phyloP scores from a whole-genome alignment of 1,140 invertebrate species.

The Palaemon carinicauda region DNA sequence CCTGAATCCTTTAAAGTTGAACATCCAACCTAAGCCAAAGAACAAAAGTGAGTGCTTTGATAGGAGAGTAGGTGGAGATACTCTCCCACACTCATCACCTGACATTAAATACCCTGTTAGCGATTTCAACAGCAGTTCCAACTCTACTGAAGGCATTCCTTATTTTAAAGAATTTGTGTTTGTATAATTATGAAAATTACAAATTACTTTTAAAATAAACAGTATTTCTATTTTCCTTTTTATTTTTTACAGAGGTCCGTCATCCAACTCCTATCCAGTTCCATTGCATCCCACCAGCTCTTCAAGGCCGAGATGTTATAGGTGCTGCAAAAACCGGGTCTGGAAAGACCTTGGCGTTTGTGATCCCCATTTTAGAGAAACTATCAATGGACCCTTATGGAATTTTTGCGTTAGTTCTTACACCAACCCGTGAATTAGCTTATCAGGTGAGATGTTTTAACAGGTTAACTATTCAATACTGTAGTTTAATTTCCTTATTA shows the following conservation, averaged over 20 bases:
- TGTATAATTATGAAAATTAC: background rate
- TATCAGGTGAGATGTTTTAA: conserved; percentile 65
- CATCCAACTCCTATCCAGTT: conserved; percentile 86
- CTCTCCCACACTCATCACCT: too few species aligned
- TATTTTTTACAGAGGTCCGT: conserved; percentile 72
- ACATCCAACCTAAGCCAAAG: too few species aligned
- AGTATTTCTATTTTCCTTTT: background rate
- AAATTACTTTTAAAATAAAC: background rate
- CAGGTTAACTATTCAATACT: background rate
- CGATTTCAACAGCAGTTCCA: too few species aligned
- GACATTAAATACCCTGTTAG: too few species aligned
- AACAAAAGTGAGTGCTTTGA: too few species aligned
- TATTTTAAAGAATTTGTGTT: too few species aligned
- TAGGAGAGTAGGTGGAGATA: too few species aligned
- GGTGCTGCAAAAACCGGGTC: conserved; percentile 97
- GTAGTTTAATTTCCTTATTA: background rate
- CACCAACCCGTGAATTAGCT: conserved; percentile 95
- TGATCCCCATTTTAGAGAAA: conserved; percentile 91
- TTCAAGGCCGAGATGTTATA: conserved; percentile 87
- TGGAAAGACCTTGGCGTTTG: conserved; percentile 97
- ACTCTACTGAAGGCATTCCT: too few species aligned
- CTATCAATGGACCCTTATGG: conserved; percentile 92
- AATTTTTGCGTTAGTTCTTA: conserved; percentile 93
- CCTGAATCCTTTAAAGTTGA: too few species aligned
- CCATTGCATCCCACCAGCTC: conserved; percentile 82